Base-by-base conservation (phyloP, 2,888 invertebrate species). In the Uropetala carovei region DNA sequence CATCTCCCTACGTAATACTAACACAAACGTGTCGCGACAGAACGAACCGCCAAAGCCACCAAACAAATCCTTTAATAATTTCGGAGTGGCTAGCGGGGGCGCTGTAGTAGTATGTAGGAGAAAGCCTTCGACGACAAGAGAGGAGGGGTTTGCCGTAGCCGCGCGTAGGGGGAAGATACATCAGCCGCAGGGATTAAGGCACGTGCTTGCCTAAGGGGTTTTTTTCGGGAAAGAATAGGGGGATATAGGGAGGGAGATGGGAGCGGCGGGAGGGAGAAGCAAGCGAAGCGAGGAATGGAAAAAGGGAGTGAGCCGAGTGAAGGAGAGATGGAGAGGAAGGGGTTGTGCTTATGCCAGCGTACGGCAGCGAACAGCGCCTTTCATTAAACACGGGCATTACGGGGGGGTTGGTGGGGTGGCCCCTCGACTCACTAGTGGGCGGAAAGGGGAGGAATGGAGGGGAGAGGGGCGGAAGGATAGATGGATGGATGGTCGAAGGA, bases 261-360 rank as follows among this genome's bases (percentile, higher is more conserved):
- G n/a, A n/a, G 14, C 16, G 16, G 68, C 64, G n/a, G n/a, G 16
- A n/a, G 68, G 14, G n/a, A 16, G 64, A 64, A 64, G 68, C 68
- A 68, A 68, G 68, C 68, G n/a, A 68, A 68, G 68, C 68, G 68
- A 22, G 22, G 68, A 68, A 68, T 68, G 68, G 68, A 22, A 22
- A n/a, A n/a, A 10, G 68, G 22, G 22, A 68, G 22, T n/a, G n/a
- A 16, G 14, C 64, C 64, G 64, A n/a, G 64, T 16, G 64, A 64
- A 18, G 68, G 43, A 43, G n/a, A n/a, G n/a, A n/a, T n/a, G n/a
- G n/a, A n/a, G n/a, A n/a, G 64, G 64, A 22, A 68, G 68, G 68
- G 68, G 68, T 68, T 68, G 68, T 22, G 68, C 68, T 68, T 68
- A 68, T 68, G 68, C n/a, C 68, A 64, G 64, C 64, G 64, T 64